Conservation (phyloP, 2,113 vertebrate genomes). For the Dipodomys ordii region DNA sequence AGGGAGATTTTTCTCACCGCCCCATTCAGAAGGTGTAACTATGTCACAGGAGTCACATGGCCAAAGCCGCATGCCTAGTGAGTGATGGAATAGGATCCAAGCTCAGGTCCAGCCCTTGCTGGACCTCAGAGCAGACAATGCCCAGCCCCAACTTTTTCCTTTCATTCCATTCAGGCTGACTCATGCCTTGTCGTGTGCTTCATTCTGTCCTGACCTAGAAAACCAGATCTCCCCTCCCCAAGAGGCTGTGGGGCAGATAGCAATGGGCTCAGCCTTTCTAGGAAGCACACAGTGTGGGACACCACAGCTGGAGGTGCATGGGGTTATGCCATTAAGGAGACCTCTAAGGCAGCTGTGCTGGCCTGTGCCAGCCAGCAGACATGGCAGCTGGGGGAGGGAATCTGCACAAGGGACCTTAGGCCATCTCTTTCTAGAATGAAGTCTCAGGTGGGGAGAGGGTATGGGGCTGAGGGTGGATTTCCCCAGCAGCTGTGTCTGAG, state of each 20-base stretch:
- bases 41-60: not conserved
- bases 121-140: not conserved
- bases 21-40: not conserved
- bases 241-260: not conserved
- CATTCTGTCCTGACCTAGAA: slow-evolving; percentile 19
- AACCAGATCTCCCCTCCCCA: not conserved
- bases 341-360: not conserved
- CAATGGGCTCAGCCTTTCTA: slow-evolving; percentile 1
- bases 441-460: not conserved
- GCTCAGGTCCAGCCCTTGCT: not conserved
- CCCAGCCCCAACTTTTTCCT: not conserved
- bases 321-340: not conserved
- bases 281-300: not conserved
- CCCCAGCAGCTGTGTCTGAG: not conserved
- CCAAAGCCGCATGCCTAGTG: not conserved
- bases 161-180: not conserved
- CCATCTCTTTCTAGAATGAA: not conserved
- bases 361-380: accelerated
- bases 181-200: not conserved
- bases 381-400: not conserved
- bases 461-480: slow-evolving; percentile 54
- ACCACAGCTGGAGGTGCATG: not conserved
- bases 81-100: not conserved
- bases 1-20: not conserved
- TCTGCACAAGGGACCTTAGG: accelerated